Percentiles rank a stretch among this genome's conserved stretches.
Conservation (phyloP, 2,888 invertebrate genomes). For the Tuberolachnus salignus region DNA sequence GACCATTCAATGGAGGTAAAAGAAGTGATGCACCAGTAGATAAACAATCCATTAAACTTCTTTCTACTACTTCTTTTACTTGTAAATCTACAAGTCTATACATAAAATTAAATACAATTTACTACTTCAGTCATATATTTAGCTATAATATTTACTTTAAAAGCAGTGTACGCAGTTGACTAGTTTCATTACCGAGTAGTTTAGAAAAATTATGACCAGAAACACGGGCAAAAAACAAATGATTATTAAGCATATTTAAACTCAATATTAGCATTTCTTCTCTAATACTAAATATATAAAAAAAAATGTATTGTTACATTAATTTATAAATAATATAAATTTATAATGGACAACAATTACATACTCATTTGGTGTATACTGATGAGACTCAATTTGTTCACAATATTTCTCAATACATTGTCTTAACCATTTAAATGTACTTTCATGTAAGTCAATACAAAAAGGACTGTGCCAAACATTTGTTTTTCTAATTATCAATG, state of each 20-base stretch:
- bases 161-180: constrained; percentile 66
- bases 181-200: constrained; percentile 66
- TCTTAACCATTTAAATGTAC: constrained; percentile 67
- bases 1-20: constrained; percentile 68
- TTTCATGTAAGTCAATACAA: constrained; percentile 70
- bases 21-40: constrained; percentile 68
- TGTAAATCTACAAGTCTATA: constrained; percentile 61
- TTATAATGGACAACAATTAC: constrained; percentile 58
- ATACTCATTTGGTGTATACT: constrained; percentile 56
- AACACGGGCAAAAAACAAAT: constrained; percentile 68
- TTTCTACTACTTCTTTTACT: constrained; percentile 66
- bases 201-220: constrained; percentile 63
- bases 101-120: not conserved
- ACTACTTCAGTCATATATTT: not conserved
- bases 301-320: constrained; percentile 62
- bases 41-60: constrained; percentile 67
- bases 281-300: constrained; percentile 61
- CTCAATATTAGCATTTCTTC: constrained; percentile 68
- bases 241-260: constrained; percentile 67
- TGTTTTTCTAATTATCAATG: constrained; percentile 62
- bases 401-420: constrained; percentile 68
- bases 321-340: constrained; percentile 33
- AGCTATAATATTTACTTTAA: constrained; percentile 63
- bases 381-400: constrained; percentile 59
- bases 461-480: constrained; percentile 68